Evolutionary conservation across 2,113 vertebrate species (phyloP).

Genomic region (Psammodynastes pulverulentus): DNA sequence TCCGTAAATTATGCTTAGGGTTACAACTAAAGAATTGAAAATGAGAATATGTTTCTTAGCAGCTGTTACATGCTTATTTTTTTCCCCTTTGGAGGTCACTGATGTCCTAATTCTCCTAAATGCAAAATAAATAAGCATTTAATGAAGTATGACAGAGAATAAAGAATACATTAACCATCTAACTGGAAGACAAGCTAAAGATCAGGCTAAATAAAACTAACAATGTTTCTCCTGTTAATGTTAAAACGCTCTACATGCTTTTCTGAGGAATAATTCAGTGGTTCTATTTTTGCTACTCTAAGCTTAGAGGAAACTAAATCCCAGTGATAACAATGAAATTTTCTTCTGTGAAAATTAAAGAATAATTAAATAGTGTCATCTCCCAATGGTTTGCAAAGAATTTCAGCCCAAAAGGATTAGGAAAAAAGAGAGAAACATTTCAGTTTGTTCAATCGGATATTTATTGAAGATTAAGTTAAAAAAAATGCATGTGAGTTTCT

Average conservation of each 20-base stretch:
- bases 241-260: neutral
- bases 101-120: conserved; percentile 51
- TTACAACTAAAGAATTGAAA: neutral
- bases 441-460: neutral
- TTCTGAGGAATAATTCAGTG: neutral
- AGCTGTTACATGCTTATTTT: conserved; percentile 31
- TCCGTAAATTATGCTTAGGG: neutral
- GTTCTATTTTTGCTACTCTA: neutral
- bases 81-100: conserved; percentile 20
- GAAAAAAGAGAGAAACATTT: neutral
- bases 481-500: neutral
- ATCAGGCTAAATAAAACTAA: conserved; percentile 33
- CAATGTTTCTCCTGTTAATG: conserved; percentile 14
- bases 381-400: neutral
- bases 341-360: neutral
- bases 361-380: neutral
- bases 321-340: neutral
- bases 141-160: conserved; percentile 66
- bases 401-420: neutral
- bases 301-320: neutral
- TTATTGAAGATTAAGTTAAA: neutral
- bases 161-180: conserved; percentile 63
- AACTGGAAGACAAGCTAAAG: conserved; percentile 47
- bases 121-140: conserved; percentile 67
- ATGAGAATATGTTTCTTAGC: conserved; percentile 24